Evolutionary conservation across 2,113 vertebrate species (phyloP).

Genomic region (Myotis davidii): DNA sequence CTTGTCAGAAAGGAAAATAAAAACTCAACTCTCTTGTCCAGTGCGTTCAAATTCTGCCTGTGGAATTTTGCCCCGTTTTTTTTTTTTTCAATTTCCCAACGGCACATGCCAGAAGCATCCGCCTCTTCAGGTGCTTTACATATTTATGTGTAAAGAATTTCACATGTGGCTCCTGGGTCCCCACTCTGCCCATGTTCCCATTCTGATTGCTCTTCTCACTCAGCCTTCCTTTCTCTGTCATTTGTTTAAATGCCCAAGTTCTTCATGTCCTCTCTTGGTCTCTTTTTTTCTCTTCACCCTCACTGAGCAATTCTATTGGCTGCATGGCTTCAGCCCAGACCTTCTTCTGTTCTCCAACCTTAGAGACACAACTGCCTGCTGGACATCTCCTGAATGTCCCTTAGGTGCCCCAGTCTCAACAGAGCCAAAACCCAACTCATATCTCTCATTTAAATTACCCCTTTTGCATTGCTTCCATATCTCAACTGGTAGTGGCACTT

Average conservation of each 20-base stretch:
- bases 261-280: neutral
- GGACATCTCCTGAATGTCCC: neutral
- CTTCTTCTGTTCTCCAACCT: neutral
- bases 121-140: neutral
- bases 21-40: neutral
- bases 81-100: neutral
- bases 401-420: neutral
- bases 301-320: neutral
- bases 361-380: neutral
- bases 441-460: neutral
- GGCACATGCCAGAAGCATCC: neutral
- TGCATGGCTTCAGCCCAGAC: neutral
- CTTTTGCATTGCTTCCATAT: neutral
- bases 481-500: neutral
- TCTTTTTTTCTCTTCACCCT: neutral
- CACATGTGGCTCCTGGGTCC: neutral
- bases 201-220: neutral
- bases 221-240: neutral
- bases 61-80: neutral
- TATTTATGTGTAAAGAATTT: neutral
- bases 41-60: neutral
- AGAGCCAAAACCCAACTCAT: neutral
- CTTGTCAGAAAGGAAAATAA: constrained; percentile 12
- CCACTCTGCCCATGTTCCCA: neutral
- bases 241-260: neutral